Base-by-base conservation (phyloP, 1,140 invertebrate species). In the Drosophila tristis region DNA sequence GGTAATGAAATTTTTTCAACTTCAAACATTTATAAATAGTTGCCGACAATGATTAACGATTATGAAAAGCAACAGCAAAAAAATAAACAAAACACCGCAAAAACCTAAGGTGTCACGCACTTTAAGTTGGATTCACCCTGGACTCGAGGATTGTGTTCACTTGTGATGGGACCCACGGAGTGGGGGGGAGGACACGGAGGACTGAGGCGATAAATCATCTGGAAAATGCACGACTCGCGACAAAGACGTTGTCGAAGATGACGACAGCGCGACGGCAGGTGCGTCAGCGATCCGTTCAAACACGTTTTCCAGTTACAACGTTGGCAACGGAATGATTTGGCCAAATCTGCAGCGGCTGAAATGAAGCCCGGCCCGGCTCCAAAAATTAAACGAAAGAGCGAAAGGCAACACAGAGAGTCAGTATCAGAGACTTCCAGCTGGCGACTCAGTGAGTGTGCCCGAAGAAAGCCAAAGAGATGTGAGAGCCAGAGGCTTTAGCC, bases 321-420 rank as follows among this genome's bases (percentile, higher is more conserved):
- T 71, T 78, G 61, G 49, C 78, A 86, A 64, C 81, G 82, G 78
- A 86, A 87, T 86, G 81, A 86, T 81, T 78, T 80, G 70, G 81
- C 68, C 82, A 75, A 80, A 78, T 78, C 82, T 74, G 68, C 78
- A 72, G 78, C 56, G 42, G 15, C 13, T 11, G 61, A 65, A 67
- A 15, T 68, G 68, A 86, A 66, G 82, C 81, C 72, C 78, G 25
- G 35, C 35, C 13, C 11, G 35, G 26, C 44, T 60, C 43, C 20
- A 57, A 39, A 73, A 74, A 74, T 51, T 56, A 74, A 64, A 59
- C 54, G 50, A 42, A 39, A 71, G 67, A 61, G 70, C 49, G 9
- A 45, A 58, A 58, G 42, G 20, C 31, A 39, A 23, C 4, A 29
- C n/a, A 43, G 61, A 65, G 51, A 63, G 51, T 1, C 26, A 3